Base-by-base conservation (phyloP, 1,140 invertebrate genomes). In the Psilanteris sp. region DNA sequence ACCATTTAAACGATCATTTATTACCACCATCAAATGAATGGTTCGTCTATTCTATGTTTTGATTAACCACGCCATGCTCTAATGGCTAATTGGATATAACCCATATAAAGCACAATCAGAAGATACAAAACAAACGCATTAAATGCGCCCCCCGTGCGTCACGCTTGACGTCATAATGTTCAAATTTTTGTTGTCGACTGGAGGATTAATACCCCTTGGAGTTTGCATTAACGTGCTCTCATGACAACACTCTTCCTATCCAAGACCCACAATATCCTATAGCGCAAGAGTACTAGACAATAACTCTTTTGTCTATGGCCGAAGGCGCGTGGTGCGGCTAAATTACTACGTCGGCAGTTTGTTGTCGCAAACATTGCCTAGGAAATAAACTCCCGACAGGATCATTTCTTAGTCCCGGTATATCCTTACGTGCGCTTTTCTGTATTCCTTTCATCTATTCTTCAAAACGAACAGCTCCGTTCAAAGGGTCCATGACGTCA, bases 251-350 rank as follows among this genome's bases (percentile, higher is more conserved):
- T 75, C 55, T 52, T 52, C 44, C 57, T 44, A 68, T 64, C 18
- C 64, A 37, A 64, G 62, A 57, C 57, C 50, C 41, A 36, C 72
- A 62, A 68, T 71, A 54, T 68, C 50, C 64, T 34, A 64, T 73
- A 52, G 59, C 70, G 50, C 59, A 36, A 59, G 78, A 75, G 70
- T 26, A 73, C 71, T 75, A 81, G 77, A 81, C 79, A 81, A 81
- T 81, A 77, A 81, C 79, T 77, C 79, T 81, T 81, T 81, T 81
- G 78, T 79, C 80, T 77, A 72, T 73, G 78, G 78, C 76, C 78
- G 72, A 81, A 79, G 79, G 78, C 74, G 68, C 72, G 68, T 77
- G 64, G 68, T 36, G 50, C 68, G 73, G 78, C 62, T 77, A 81
- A 81, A 81, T 81, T 81, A 81, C 78, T 76, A 70, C 67, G 74